Evolutionary conservation across 2,797 vertebrate genomes (phyloP).

Genomic region (Enteromius anoplus): DNA sequence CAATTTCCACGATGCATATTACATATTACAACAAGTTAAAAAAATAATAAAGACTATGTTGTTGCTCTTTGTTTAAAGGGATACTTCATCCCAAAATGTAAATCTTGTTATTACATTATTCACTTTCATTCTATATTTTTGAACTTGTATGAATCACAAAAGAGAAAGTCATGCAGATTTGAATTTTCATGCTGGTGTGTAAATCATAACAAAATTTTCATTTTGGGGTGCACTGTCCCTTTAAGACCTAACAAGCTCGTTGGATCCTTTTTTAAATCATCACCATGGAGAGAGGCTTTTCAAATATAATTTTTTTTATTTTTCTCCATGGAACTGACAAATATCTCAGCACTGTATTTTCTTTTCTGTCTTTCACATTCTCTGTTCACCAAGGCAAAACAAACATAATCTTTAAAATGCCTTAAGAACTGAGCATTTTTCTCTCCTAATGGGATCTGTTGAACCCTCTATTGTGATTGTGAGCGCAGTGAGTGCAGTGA

Average conservation of each 20-base stretch:
- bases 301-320: background rate
- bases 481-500: background rate
- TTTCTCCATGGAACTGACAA: background rate
- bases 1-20: no score
- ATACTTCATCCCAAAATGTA: background rate
- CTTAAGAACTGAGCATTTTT: conserved; percentile 22
- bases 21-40: no score
- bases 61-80: background rate
- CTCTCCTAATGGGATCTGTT: conserved; percentile 1
- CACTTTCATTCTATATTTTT: background rate
- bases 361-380: background rate
- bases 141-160: background rate
- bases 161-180: background rate
- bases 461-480: conserved; percentile 12
- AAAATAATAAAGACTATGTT: background rate
- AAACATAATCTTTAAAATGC: conserved; percentile 23
- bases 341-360: background rate
- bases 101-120: background rate
- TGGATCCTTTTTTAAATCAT: background rate
- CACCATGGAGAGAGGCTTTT: background rate
- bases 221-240: background rate
- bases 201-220: background rate
- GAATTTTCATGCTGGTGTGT: background rate
- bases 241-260: conserved; percentile 5
- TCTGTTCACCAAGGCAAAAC: conserved; percentile 7